These are phyloP conservation scores for Pseudoatta argentina DNA, from an alignment of 1,140 invertebrate genomes.

Conservation along the genomic window DNA sequence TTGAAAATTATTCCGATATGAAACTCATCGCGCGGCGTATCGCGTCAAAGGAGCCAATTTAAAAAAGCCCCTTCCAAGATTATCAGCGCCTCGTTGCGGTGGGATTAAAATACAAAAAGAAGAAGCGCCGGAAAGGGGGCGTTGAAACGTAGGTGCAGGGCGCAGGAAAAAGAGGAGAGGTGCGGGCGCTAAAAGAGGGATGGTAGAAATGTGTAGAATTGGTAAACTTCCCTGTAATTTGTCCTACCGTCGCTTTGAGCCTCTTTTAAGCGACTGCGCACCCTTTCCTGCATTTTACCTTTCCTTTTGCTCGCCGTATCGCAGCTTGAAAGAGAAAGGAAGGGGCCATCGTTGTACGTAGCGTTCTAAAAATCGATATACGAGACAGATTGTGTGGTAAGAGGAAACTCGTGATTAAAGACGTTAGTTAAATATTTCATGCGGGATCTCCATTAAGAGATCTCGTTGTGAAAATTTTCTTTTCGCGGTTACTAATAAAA, in stretches of 20 bases:
- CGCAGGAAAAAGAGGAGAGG: constrained; percentile 1
- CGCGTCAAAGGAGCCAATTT: constrained; percentile 86
- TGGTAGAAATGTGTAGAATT: constrained; percentile 75
- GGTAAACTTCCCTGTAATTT: constrained; percentile 84
- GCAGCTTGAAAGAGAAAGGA: constrained; percentile 48
- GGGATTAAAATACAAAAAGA: constrained; percentile 76
- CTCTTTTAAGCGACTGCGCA: constrained; percentile 76
- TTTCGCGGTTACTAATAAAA: constrained; percentile 54
- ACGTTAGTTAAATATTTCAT: constrained; percentile 71
- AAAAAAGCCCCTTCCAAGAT: constrained; percentile 86
- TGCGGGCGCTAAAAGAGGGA: constrained; percentile 53
- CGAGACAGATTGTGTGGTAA: not conserved
- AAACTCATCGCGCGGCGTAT: constrained; percentile 84
- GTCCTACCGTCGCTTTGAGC: constrained; percentile 80
- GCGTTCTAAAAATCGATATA: constrained; percentile 44
- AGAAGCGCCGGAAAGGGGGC: constrained; percentile 45
- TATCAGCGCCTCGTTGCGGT: constrained; percentile 79
- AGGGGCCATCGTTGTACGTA: constrained; percentile 10
- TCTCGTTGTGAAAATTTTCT: constrained; percentile 50
- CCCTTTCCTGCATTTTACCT: constrained; percentile 43
- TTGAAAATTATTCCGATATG: constrained; percentile 86
- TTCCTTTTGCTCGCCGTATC: constrained; percentile 14
- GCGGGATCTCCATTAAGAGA: constrained; percentile 51
- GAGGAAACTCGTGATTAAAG: constrained; percentile 75
- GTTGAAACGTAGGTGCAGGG: constrained; percentile 45